These are phyloP conservation scores for Euwallacea similis DNA, from an alignment of 1,140 invertebrate species.

Conservation along the genomic window DNA sequence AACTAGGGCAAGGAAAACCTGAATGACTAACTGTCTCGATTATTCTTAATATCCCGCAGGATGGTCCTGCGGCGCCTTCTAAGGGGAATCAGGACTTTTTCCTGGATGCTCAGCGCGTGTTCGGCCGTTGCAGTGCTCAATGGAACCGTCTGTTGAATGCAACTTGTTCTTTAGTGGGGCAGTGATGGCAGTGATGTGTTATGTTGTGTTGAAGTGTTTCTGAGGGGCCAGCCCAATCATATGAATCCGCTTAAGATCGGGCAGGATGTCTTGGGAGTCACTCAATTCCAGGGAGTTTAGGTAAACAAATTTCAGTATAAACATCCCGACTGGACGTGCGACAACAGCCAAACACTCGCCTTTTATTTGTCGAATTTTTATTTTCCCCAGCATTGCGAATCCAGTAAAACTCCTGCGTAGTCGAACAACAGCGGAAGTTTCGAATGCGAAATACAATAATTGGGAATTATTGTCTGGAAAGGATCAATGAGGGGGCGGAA, in stretches of 20 bases:
- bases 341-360: neutral
- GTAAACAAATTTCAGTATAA: slow-evolving; percentile 1
- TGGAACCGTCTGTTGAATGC: slow-evolving; percentile 18
- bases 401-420: neutral
- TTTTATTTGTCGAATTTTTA: neutral
- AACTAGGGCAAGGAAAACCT: neutral
- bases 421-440: neutral
- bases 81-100: too few species aligned
- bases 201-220: neutral
- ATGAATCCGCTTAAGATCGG: slow-evolving; percentile 3
- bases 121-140: neutral
- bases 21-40: slow-evolving; percentile 3
- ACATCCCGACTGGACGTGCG: too few species aligned
- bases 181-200: neutral
- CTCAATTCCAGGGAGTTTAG: slow-evolving; percentile 37
- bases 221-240: neutral
- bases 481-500: too few species aligned
- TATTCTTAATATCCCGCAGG: neutral
- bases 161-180: slow-evolving; percentile 1
- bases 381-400: neutral
- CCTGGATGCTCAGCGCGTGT: too few species aligned
- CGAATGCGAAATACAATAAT: slow-evolving; percentile 2
- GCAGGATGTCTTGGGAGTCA: slow-evolving; percentile 40
- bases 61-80: neutral
- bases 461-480: neutral